Percentiles rank a stretch among this genome's conserved stretches.
Conservation (phyloP, 1,140 invertebrate genomes). For the Neodiprion pinetum region DNA sequence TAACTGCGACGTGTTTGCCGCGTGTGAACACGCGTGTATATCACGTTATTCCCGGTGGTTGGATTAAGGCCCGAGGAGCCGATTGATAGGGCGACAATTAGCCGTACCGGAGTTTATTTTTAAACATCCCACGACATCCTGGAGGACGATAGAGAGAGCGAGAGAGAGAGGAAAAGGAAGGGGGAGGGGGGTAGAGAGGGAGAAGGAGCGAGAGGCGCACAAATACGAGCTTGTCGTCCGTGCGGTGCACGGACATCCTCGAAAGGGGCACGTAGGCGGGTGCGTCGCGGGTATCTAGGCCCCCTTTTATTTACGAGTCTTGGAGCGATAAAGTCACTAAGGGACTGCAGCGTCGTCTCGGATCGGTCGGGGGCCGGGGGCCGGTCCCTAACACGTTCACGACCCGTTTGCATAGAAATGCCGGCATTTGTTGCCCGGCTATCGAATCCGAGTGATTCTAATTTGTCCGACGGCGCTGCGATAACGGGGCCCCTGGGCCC, state of each 20-base stretch:
- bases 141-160: neutral
- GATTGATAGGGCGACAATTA: neutral
- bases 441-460: constrained; percentile 5
- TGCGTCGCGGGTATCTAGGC: neutral
- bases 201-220: constrained; percentile 17
- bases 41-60: constrained; percentile 41
- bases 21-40: constrained; percentile 12
- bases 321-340: neutral
- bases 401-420: constrained; percentile 4
- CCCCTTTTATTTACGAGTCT: neutral
- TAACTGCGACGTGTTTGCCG: constrained; percentile 9
- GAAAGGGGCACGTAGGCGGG: neutral
- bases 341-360: no score
- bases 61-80: no score
- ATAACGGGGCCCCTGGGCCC: neutral
- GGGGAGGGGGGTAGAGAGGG: constrained; percentile 9
- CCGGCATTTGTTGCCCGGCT: neutral
- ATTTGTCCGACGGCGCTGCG: neutral
- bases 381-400: neutral
- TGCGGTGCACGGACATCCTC: neutral
- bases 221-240: neutral
- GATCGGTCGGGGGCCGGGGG: no score
- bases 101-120: constrained; percentile 13
- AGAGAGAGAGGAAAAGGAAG: constrained; percentile 15
- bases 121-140: neutral